These are phyloP conservation scores for Grus americana DNA, from an alignment of 2,113 vertebrate species.

Conservation along the genomic window DNA sequence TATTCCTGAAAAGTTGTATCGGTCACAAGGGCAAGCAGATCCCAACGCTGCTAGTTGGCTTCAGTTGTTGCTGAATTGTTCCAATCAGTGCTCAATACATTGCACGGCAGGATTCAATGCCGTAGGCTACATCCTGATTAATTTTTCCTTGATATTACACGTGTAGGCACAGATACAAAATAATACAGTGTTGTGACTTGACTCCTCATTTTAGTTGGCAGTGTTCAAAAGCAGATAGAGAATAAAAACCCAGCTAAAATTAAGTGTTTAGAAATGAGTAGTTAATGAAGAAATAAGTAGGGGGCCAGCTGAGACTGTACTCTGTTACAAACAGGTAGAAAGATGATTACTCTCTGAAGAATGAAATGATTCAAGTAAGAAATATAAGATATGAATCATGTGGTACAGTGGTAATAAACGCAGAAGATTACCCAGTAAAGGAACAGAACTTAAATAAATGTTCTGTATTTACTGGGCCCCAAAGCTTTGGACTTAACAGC, in stretches of 20 bases:
- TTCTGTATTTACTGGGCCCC: not conserved
- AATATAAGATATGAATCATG: not conserved
- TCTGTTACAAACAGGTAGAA: not conserved
- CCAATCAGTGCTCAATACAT: not conserved
- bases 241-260: not conserved
- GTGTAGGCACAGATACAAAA: not conserved
- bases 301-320: not conserved
- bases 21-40: not conserved
- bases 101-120: not conserved
- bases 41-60: not conserved
- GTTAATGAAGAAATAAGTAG: not conserved
- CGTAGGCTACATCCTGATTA: not conserved
- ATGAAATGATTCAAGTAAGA: not conserved
- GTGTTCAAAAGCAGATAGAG: not conserved
- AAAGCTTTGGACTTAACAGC: not conserved
- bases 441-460: not conserved
- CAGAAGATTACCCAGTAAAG: not conserved
- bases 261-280: not conserved
- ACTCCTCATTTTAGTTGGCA: not conserved
- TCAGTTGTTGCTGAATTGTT: not conserved
- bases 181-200: not conserved
- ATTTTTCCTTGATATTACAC: not conserved
- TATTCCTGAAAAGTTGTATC: not conserved
- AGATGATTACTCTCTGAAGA: not conserved
- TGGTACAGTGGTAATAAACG: not conserved